phyloP scores from a whole-genome alignment of 2,797 vertebrate genomes.

The Lithobates sylvaticus region DNA sequence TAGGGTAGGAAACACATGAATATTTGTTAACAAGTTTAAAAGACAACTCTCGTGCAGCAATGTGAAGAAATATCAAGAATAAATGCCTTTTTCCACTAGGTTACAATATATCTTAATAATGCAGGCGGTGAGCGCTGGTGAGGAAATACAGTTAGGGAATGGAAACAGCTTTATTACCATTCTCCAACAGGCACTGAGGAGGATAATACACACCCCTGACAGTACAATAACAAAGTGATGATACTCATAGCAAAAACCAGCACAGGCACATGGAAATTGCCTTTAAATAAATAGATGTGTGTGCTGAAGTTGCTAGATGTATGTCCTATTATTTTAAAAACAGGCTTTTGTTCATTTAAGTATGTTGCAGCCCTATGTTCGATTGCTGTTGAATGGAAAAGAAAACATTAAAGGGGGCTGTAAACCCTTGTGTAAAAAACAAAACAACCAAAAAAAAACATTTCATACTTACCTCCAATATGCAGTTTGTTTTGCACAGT shows the following conservation, averaged over 20 bases:
- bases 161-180: conserved; percentile 37
- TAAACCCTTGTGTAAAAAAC: too few species aligned
- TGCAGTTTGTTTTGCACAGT: too few species aligned
- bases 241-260: background rate
- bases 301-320: background rate
- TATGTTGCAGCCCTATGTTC: background rate
- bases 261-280: background rate
- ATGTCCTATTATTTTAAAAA: background rate
- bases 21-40: conserved; percentile 17
- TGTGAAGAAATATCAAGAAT: conserved; percentile 30
- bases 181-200: conserved; percentile 10
- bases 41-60: background rate
- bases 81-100: conserved; percentile 13
- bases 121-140: conserved; percentile 21
- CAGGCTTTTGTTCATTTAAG: background rate
- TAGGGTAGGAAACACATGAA: conserved; percentile 4
- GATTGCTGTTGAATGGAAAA: background rate
- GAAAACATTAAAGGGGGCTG: background rate
- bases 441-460: too few species aligned
- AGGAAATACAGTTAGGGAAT: conserved; percentile 24
- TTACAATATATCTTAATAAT: conserved; percentile 37
- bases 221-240: conserved; percentile 3
- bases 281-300: background rate
- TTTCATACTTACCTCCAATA: too few species aligned
- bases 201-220: background rate